Evolutionary conservation across 2,888 invertebrate genomes (phyloP).

Genomic region (Drosophila eohydei): DNA sequence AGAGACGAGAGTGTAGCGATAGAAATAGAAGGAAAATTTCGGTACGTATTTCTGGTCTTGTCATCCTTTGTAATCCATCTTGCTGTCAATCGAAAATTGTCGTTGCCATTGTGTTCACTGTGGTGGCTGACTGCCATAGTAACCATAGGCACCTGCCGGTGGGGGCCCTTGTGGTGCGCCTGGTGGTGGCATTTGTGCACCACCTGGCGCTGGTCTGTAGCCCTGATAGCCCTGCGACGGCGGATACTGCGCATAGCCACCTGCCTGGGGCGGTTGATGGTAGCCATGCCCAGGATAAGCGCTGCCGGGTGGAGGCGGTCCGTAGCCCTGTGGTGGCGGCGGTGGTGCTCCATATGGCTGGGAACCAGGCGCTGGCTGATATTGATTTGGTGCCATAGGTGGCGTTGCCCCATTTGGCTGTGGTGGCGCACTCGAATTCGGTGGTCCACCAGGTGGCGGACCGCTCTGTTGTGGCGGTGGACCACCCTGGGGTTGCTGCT

Average conservation of each 20-base stretch:
- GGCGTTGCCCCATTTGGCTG: conserved; percentile 82
- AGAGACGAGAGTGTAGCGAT: background rate
- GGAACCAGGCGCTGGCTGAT: conserved; percentile 83
- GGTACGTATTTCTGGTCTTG: conserved; percentile 18
- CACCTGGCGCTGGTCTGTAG: conserved; percentile 86
- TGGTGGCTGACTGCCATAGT: conserved; percentile 93
- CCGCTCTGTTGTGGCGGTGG: conserved; percentile 72
- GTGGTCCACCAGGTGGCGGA: conserved; percentile 79
- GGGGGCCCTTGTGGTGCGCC: conserved; percentile 83
- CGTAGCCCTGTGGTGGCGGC: conserved; percentile 82
- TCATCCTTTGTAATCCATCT: conserved; percentile 3
- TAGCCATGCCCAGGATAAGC: conserved; percentile 87
- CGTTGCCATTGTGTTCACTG: conserved; percentile 67
- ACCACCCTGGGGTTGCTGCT: conserved; percentile 51
- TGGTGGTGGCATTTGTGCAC: conserved; percentile 87
- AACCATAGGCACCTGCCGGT: conserved; percentile 91
- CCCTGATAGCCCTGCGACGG: conserved; percentile 89
- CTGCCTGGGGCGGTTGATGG: conserved; percentile 86
- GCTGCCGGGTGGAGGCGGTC: conserved; percentile 83
- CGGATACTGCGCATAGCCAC: conserved; percentile 88
- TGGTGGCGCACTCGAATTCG: conserved; percentile 83
- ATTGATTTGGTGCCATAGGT: conserved; percentile 83
- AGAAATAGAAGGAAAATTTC: background rate
- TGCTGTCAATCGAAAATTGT: conserved; percentile 1
- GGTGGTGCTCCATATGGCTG: conserved; percentile 84